These are phyloP conservation scores for Leptinotarsa rubiginosa DNA, from an alignment of 2,888 invertebrate species.

Conservation along the genomic window DNA sequence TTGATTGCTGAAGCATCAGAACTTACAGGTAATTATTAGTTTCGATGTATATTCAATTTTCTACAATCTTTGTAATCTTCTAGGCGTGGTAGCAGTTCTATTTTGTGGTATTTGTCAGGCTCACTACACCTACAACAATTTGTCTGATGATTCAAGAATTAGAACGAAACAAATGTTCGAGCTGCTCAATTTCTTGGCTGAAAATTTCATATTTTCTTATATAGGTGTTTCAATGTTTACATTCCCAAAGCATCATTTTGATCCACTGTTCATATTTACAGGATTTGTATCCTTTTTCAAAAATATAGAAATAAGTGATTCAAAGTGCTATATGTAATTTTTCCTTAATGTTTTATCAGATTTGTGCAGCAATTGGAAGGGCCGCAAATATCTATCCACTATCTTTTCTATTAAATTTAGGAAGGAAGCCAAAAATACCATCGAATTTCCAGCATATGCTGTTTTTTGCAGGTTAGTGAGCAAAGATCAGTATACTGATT, in stretches of 20 bases:
- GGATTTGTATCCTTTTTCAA: constrained; percentile 87
- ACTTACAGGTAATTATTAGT: constrained; percentile 80
- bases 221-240: constrained; percentile 99
- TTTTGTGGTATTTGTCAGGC: constrained; percentile 99
- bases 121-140: constrained; percentile 97
- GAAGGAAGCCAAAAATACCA: constrained; percentile 91
- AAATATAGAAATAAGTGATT: background rate
- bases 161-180: constrained; percentile 94
- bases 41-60: background rate
- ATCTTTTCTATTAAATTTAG: constrained; percentile 91
- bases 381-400: constrained; percentile 97
- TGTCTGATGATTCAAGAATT: constrained; percentile 86
- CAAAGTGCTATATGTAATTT: background rate
- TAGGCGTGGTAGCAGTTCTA: constrained; percentile 94
- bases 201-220: constrained; percentile 98
- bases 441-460: constrained; percentile 97
- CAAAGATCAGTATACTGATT: background rate
- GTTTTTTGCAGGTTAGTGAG: constrained; percentile 85
- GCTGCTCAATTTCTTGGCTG: constrained; percentile 93
- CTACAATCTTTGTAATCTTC: constrained; percentile 41
- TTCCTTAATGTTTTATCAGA: constrained; percentile 69
- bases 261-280: constrained; percentile 21
- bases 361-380: constrained; percentile 90
- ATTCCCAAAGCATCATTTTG: constrained; percentile 78
- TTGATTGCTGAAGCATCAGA: constrained; percentile 96